Evolutionary conservation across 2,113 vertebrate genomes (phyloP), one percentile per base, ranked within the genome.

Genomic region (Seriola dumerili): DNA sequence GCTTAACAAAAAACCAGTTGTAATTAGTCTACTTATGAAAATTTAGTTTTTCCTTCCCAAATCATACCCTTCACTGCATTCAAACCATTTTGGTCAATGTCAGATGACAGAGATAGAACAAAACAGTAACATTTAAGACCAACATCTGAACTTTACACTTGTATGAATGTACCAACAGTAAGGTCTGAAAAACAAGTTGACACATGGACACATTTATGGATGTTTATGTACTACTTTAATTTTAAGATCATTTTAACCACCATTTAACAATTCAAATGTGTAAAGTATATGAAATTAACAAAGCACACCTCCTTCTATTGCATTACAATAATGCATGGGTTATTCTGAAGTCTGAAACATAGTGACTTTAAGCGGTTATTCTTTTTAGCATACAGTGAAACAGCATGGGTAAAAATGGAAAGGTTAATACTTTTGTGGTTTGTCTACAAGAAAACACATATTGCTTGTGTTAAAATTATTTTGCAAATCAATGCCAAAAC

Each of bases 311-410:
- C 4, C 19, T 73, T 1, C 1, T 1, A 46, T 0, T 62, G 42
- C 6, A 54, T 25, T 42, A 11, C 32, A 29, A 52, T 7, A 64
- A 16, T 50, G 21, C 42, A 73, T 12, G 32, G 29, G 13, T 44
- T 65, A 25, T 6, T 29, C 0, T 0, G 5, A 32, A 65, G 8
- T 62, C 10, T 38, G 7, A 55, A 72, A 69, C 1, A 58, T 4
- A 5, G 1, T 7, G 7, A 64, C 19, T 48, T 23, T 65, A 16
- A 71, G 48, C 13, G 1, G 46, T 29, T 68, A 64, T 13, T 72
- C 9, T 64, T 0, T 58, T 1, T 46, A 74, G 6, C n/a, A 68
- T 66, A 84, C 1, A 32, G 19, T 52, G 14, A 21, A 38, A 42
- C 54, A 67, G 25, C 8, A 72, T n/a, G 36, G 0, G 61, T 3